These are phyloP conservation scores for Otocyon megalotis DNA, from an alignment of 2,113 vertebrate species.

Conservation along the genomic window DNA sequence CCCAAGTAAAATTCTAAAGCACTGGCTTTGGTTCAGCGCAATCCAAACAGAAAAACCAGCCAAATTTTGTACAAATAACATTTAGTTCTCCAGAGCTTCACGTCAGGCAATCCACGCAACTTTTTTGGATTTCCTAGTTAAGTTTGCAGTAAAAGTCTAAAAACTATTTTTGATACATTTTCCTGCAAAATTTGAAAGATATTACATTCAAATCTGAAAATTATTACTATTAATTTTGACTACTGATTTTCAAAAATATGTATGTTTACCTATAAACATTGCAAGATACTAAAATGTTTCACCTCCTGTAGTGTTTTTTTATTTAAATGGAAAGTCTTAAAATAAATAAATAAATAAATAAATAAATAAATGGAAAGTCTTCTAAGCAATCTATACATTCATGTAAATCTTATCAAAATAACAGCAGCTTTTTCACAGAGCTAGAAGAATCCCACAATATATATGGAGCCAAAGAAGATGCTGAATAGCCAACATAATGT, in stretches of 20 bases:
- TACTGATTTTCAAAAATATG: neutral
- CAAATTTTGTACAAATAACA: conserved; percentile 35
- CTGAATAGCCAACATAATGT: neutral
- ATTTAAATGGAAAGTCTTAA: neutral
- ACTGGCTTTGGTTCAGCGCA: conserved; percentile 55
- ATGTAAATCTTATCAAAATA: neutral
- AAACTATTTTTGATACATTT: neutral
- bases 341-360: no score
- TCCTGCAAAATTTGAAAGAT: neutral
- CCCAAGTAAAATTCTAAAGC: conserved; percentile 57
- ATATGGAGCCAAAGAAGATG: neutral
- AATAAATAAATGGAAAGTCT: no score
- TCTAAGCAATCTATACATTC: neutral
- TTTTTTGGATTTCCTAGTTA: conserved; percentile 27
- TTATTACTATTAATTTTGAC: neutral
- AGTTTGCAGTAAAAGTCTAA: neutral
- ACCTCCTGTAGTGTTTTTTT: neutral
- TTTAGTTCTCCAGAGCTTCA: neutral
- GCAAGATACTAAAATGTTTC: neutral
- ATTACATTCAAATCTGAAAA: neutral
- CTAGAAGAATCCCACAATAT: neutral
- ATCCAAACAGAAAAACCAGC: conserved; percentile 43
- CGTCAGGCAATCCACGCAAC: neutral
- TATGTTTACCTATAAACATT: neutral
- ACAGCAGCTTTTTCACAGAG: neutral